These are phyloP conservation scores for Tipula helvola DNA, from an alignment of 2,888 invertebrate species.

Conservation along the genomic window DNA sequence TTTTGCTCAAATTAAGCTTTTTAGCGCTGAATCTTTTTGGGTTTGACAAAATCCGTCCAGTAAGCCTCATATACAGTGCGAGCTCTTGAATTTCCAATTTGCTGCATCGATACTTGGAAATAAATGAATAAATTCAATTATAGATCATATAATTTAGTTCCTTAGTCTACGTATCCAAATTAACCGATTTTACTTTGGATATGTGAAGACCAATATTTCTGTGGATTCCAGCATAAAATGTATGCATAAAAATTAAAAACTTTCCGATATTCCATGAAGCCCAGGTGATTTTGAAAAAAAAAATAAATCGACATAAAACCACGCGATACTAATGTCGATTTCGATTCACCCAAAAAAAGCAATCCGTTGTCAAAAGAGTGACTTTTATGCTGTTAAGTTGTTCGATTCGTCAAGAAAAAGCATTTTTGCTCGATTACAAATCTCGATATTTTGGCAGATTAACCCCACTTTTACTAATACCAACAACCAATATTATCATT, in stretches of 20 bases:
- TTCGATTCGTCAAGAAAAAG: no score
- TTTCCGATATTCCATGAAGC: conserved; percentile 98
- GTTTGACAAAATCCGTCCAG: conserved; percentile 94
- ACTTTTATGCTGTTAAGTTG: no score
- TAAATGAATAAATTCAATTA: conserved; percentile 18
- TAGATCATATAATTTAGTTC: conserved; percentile 51
- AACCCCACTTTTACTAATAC: no score
- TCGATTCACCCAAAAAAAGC: no score
- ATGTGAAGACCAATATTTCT: conserved; percentile 97
- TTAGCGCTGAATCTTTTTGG: conserved; percentile 84
- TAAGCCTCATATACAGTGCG: conserved; percentile 95
- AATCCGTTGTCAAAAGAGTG: no score
- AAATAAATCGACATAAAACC: conserved; percentile 14
- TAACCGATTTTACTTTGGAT: conserved; percentile 96
- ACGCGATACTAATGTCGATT: no score
- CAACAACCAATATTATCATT: no score
- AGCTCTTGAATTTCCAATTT: conserved; percentile 96
- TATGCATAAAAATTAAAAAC: conserved; percentile 97
- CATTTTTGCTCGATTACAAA: no score
- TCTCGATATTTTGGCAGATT: no score
- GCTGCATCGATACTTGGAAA: conserved; percentile 60
- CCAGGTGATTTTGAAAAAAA: conserved; percentile 86
- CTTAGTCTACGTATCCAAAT: conserved; percentile 95
- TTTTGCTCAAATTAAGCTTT: conserved; percentile 93
- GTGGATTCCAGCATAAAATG: conserved; percentile 98